Evolutionary conservation across 2,113 vertebrate species (phyloP).

Genomic region (Thamnaconus septentrionalis): DNA sequence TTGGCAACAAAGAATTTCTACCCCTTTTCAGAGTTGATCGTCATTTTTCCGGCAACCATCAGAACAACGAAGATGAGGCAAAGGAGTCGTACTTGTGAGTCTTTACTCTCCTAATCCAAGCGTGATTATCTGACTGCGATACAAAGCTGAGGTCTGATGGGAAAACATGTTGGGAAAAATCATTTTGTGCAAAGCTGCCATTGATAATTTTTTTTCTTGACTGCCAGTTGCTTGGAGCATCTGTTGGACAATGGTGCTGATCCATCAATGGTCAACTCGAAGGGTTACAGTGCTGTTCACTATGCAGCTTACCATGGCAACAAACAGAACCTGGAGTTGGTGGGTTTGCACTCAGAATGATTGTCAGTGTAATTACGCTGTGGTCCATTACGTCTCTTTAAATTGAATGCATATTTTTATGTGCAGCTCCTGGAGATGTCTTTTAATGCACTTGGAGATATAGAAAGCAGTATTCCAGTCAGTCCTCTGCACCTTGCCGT

Average conservation of each 20-base stretch:
- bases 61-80: conserved; percentile 82
- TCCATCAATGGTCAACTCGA: conserved; percentile 91
- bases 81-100: conserved; percentile 97
- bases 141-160: no score
- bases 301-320: conserved; percentile 96
- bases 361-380: not conserved
- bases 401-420: not conserved
- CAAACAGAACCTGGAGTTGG: conserved; percentile 95
- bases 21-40: conserved; percentile 79
- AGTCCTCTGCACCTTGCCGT: conserved; percentile 99
- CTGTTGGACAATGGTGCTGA: conserved; percentile 95
- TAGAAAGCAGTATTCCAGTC: conserved; percentile 93
- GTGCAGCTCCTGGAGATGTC: conserved; percentile 95
- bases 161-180: no score
- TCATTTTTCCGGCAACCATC: conserved; percentile 83
- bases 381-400: not conserved
- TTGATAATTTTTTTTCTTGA: not conserved
- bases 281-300: conserved; percentile 96
- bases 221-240: conserved; percentile 90
- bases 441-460: conserved; percentile 95
- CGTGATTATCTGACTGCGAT: not conserved
- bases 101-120: not conserved
- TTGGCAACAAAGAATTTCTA: no score
- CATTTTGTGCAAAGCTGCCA: not conserved
- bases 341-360: conserved; percentile 57